These are phyloP conservation scores for Eupithecia subfuscata DNA, from an alignment of 2,888 invertebrate species.

Conservation along the genomic window DNA sequence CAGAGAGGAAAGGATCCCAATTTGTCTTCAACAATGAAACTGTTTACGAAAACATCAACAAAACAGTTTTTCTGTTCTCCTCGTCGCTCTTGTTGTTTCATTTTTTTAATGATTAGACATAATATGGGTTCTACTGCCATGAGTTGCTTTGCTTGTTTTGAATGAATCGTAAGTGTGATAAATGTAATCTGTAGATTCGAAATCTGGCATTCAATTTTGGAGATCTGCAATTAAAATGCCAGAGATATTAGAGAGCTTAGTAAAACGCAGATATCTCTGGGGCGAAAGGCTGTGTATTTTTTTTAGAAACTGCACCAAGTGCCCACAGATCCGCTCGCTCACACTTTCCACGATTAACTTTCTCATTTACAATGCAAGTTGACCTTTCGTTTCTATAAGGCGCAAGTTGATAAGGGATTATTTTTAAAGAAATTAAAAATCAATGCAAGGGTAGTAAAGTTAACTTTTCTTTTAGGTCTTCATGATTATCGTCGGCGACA, in stretches of 20 bases:
- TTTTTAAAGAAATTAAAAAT: slow-evolving; percentile 51
- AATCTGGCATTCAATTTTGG: slow-evolving; percentile 9
- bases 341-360: slow-evolving; percentile 83
- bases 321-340: slow-evolving; percentile 69
- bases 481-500: neutral
- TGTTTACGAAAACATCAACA: neutral
- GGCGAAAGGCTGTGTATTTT: slow-evolving; percentile 55
- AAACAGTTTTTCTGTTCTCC: neutral
- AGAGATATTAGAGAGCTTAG: slow-evolving; percentile 44
- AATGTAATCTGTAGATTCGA: neutral
- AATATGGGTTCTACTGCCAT: neutral
- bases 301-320: slow-evolving; percentile 71
- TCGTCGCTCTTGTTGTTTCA: neutral
- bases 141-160: neutral
- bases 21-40: neutral
- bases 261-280: slow-evolving; percentile 44
- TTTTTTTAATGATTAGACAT: neutral
- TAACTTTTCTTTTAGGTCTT: neutral
- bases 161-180: neutral
- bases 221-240: slow-evolving; percentile 34
- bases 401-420: slow-evolving; percentile 65
- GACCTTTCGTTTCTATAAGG: slow-evolving; percentile 78
- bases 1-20: neutral
- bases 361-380: slow-evolving; percentile 79
- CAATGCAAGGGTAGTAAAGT: slow-evolving; percentile 13